Conservation (phyloP, 1,140 invertebrate genomes). For the Acyrthosiphon pisum region DNA sequence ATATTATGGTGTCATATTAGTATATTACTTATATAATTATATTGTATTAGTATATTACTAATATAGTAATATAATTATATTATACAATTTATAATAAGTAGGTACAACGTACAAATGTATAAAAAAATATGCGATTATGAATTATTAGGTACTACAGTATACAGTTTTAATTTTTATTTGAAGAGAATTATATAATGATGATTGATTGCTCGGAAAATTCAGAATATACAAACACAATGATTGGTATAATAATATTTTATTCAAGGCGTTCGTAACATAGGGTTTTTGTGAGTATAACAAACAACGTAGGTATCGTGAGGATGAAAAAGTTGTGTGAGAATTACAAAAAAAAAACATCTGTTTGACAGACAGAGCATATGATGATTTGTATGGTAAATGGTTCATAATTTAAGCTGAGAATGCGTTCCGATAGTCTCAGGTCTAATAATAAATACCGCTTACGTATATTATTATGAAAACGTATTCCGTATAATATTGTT, state of each 20-base stretch:
- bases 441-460: neutral
- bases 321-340: constrained; percentile 7
- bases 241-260: neutral
- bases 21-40: neutral
- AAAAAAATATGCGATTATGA: neutral
- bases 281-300: neutral
- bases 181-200: neutral
- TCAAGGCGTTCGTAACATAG: neutral
- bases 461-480: neutral
- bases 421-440: neutral
- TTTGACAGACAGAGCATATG: neutral
- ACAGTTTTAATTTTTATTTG: neutral
- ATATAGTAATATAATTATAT: neutral
- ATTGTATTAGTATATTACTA: neutral
- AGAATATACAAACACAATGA: neutral
- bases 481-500: neutral
- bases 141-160: neutral
- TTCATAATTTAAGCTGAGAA: neutral
- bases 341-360: neutral
- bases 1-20: no score
- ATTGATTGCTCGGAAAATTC: neutral
- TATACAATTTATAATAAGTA: no score
- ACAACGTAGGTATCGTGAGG: neutral
- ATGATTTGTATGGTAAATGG: neutral
- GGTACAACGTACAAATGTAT: neutral